phyloP scores from a whole-genome alignment of 2,797 vertebrate species.

The Onychomys leucogaster region DNA sequence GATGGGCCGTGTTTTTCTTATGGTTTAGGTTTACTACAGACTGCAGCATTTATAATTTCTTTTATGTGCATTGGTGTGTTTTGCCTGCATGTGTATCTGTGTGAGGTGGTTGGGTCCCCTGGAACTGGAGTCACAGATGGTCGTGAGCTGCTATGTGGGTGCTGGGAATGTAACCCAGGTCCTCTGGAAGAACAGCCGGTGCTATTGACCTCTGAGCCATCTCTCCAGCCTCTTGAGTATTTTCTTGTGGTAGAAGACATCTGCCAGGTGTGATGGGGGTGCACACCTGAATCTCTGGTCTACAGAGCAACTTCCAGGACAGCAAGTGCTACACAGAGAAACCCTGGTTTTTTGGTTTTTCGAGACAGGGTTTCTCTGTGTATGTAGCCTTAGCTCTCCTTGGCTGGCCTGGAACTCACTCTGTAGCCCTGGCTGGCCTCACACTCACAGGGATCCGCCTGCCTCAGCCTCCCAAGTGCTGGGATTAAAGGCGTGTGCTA shows the following conservation, averaged over 20 bases:
- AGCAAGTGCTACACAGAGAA: neutral
- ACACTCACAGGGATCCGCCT: neutral
- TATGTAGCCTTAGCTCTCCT: neutral
- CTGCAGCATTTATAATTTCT: neutral
- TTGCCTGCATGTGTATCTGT: neutral
- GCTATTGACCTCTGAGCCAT: neutral
- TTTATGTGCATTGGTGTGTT: neutral
- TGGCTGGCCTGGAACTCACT: neutral
- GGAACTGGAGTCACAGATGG: neutral
- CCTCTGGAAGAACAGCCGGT: neutral
- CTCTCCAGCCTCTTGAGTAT: neutral
- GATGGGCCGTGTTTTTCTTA: slow-evolving; percentile 3
- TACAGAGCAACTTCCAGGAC: neutral
- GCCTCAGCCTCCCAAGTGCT: neutral
- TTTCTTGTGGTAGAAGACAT: neutral
- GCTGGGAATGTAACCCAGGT: neutral
- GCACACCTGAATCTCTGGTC: neutral
- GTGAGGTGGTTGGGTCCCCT: neutral
- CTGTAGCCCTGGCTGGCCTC: neutral
- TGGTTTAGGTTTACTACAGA: neutral
- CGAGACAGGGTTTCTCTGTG: neutral
- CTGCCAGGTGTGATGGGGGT: too few relatives aligned
- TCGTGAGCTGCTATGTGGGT: neutral
- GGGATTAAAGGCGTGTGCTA: neutral
- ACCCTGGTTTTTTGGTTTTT: neutral